A percentile compares a stretch with the other conserved stretches of the same genome.
Conservation (phyloP, 2,797 vertebrate species). For the Myotis daubentonii region DNA sequence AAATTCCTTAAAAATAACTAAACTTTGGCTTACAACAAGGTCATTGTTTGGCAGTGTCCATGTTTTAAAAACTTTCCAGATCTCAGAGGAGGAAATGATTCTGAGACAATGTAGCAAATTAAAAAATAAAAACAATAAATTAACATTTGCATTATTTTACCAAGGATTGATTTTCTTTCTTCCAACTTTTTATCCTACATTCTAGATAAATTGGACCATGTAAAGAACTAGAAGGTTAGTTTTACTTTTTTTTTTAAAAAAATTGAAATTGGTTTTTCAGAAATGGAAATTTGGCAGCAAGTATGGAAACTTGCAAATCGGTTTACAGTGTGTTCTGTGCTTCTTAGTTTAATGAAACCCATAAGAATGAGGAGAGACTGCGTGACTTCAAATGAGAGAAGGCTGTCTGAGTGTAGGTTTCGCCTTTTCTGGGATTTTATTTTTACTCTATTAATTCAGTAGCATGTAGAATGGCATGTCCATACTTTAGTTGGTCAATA, state of each 20-base stretch:
- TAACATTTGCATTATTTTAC: constrained; percentile 75
- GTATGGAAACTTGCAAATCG: constrained; percentile 82
- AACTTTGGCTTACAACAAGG: constrained; percentile 77
- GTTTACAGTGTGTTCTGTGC: constrained; percentile 80
- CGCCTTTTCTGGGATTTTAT: constrained; percentile 66
- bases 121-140: constrained; percentile 65
- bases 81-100: constrained; percentile 73
- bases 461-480: background rate
- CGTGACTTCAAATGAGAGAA: constrained; percentile 48
- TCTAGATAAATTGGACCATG: constrained; percentile 72
- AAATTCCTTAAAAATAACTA: constrained; percentile 84
- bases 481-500: background rate
- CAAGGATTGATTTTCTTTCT: constrained; percentile 71
- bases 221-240: constrained; percentile 69
- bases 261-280: constrained; percentile 83
- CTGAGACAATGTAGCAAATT: constrained; percentile 65
- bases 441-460: constrained; percentile 51
- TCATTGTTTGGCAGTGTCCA: constrained; percentile 76
- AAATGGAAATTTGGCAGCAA: constrained; percentile 84
- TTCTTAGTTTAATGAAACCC: constrained; percentile 77
- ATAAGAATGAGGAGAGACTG: constrained; percentile 67
- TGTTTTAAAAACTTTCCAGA: constrained; percentile 77
- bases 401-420: constrained; percentile 47
- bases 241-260: constrained; percentile 60
- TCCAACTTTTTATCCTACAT: constrained; percentile 67